Percentiles rank a stretch among this genome's conserved stretches.
These are phyloP conservation scores for Nymphicus hollandicus DNA, from an alignment of 2,113 vertebrate species.

Conservation along the genomic window DNA sequence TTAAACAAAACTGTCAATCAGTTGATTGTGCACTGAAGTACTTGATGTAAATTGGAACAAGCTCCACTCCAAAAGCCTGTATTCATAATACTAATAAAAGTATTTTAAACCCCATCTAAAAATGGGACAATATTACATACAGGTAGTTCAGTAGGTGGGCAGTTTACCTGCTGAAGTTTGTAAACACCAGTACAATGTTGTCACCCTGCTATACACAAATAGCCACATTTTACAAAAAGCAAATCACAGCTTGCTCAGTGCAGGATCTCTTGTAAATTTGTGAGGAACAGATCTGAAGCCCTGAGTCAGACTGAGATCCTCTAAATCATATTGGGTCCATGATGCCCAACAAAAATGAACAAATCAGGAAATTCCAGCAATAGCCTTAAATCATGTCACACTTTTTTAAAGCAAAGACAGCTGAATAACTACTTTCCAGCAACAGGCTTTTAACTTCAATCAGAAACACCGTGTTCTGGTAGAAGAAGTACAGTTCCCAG, in stretches of 20 bases:
- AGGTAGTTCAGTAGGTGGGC: background rate
- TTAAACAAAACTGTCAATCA: background rate
- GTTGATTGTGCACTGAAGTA: background rate
- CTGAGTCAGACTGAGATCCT: background rate
- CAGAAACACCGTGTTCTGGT: background rate
- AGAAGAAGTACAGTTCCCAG: background rate
- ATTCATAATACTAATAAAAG: background rate
- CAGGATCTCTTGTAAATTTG: background rate
- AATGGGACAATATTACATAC: background rate
- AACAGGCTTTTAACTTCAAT: background rate
- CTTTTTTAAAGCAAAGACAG: background rate
- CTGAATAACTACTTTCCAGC: background rate
- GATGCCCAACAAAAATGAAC: background rate
- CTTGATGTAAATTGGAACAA: background rate
- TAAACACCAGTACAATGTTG: background rate
- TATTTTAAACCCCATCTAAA: background rate
- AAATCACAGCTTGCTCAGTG: background rate
- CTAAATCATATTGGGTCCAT: background rate
- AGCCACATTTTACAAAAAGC: background rate
- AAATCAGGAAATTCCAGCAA: background rate
- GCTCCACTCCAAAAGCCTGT: background rate
- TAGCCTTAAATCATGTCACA: background rate
- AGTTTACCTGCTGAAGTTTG: background rate
- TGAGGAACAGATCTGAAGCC: background rate
- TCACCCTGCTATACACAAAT: background rate